phyloP scores from a whole-genome alignment of 2,797 vertebrate species.

The Aselliscus stoliczkanus region DNA sequence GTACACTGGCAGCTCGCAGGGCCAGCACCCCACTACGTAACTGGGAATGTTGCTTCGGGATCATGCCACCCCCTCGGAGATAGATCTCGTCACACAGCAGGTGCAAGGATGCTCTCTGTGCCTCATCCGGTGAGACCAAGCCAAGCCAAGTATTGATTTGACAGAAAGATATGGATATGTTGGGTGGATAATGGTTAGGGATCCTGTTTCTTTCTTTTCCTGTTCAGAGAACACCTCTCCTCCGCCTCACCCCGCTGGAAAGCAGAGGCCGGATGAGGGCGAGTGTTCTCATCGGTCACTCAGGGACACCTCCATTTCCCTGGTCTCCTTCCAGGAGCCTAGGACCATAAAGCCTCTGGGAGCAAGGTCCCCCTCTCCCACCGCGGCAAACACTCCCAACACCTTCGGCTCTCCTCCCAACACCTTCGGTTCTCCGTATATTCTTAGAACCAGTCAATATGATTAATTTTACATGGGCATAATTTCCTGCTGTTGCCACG shows the following conservation, averaged over 20 bases:
- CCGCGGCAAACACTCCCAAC: constrained; percentile 34
- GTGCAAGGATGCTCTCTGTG: background rate
- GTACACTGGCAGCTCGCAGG: background rate
- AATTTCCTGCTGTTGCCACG: constrained; percentile 75
- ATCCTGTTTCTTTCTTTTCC: constrained; percentile 60
- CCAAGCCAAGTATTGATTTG: background rate
- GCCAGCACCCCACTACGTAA: background rate
- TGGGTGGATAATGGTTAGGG: constrained; percentile 48
- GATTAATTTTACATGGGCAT: constrained; percentile 82
- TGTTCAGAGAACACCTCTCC: constrained; percentile 50
- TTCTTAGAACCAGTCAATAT: constrained; percentile 83
- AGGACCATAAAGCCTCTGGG: constrained; percentile 35
- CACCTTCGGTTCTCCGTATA: constrained; percentile 68
- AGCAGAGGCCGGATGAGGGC: constrained; percentile 1
- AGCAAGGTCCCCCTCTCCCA: constrained; percentile 21
- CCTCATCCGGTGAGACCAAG: background rate
- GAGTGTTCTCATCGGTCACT: background rate
- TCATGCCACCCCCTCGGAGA: background rate
- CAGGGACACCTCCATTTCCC: background rate
- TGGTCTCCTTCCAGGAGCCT: constrained; percentile 44
- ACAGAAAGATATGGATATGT: constrained; percentile 60
- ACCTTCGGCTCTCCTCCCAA: constrained; percentile 63
- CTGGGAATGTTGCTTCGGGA: background rate
- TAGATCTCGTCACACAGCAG: background rate
- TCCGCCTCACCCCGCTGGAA: background rate